Percentiles rank a stretch among this genome's conserved stretches.
Conservation (phyloP, 2,113 vertebrate genomes). For the Paraplagusia blochii region DNA sequence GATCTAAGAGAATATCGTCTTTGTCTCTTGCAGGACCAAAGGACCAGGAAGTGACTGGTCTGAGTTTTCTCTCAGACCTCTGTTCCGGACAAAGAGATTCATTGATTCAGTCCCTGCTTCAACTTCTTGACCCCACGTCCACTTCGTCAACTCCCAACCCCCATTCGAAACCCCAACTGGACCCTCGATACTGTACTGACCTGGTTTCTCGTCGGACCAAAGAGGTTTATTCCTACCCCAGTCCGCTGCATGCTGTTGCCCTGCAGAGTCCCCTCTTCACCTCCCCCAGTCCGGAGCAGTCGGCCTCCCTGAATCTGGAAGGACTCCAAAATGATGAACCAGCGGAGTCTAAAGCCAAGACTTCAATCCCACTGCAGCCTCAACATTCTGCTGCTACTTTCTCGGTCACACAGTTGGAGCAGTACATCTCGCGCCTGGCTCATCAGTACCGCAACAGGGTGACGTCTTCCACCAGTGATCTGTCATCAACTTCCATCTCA, state of each 20-base stretch:
- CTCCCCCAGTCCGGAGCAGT: constrained; percentile 54
- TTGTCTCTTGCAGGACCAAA: constrained; percentile 48
- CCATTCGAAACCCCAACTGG: constrained; percentile 63
- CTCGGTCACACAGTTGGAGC: constrained; percentile 72
- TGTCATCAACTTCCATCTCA: constrained; percentile 28
- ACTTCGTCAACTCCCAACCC: constrained; percentile 18
- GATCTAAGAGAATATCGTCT: neutral
- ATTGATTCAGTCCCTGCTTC: constrained; percentile 50
- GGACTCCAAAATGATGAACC: constrained; percentile 47
- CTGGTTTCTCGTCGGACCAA: constrained; percentile 78
- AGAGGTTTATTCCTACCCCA: constrained; percentile 82
- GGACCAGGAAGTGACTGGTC: constrained; percentile 66
- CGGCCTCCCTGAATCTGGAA: constrained; percentile 49
- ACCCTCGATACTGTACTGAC: constrained; percentile 76
- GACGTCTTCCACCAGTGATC: constrained; percentile 41
- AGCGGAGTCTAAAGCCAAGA: constrained; percentile 14
- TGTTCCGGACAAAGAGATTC: constrained; percentile 65
- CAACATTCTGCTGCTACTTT: constrained; percentile 32
- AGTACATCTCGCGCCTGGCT: constrained; percentile 77
- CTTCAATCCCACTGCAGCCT: constrained; percentile 26
- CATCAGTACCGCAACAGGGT: constrained; percentile 67
- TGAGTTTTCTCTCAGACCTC: constrained; percentile 74
- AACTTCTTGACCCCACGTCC: constrained; percentile 37
- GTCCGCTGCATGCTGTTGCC: constrained; percentile 81
- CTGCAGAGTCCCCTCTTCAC: constrained; percentile 83